Conservation (phyloP, 2,113 vertebrate genomes). For the Platysteira castanea region DNA sequence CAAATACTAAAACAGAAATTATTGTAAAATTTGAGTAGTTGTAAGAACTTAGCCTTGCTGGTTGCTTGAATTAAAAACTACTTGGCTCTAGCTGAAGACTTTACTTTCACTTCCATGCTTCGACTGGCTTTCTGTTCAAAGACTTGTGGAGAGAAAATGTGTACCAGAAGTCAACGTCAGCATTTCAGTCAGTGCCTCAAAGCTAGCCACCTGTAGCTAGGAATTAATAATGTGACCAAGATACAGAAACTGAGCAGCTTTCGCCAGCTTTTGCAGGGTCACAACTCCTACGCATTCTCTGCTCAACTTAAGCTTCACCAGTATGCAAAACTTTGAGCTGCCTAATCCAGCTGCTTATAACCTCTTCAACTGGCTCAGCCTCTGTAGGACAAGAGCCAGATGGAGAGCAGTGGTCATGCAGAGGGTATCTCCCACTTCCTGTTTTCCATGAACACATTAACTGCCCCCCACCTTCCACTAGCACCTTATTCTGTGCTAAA, state of each 20-base stretch:
- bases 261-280: not conserved
- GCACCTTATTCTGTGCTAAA: not conserved
- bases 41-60: not conserved
- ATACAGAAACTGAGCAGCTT: not conserved
- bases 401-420: fast-evolving
- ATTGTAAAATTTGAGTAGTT: not conserved
- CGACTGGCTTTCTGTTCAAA: not conserved
- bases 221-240: not conserved
- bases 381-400: not conserved
- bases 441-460: not conserved
- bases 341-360: not conserved
- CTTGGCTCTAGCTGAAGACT: not conserved
- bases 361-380: not conserved
- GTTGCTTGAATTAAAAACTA: not conserved
- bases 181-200: not conserved
- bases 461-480: not conserved
- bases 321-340: not conserved
- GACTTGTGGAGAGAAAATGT: not conserved
- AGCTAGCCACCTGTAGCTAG: not conserved
- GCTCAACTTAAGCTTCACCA: not conserved
- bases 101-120: not conserved
- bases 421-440: not conserved
- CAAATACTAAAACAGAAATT: not conserved
- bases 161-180: fast-evolving
- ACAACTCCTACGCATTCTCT: not conserved